These are phyloP conservation scores for Okamejei kenojei DNA, from an alignment of 2,797 vertebrate species.

Conservation along the genomic window DNA sequence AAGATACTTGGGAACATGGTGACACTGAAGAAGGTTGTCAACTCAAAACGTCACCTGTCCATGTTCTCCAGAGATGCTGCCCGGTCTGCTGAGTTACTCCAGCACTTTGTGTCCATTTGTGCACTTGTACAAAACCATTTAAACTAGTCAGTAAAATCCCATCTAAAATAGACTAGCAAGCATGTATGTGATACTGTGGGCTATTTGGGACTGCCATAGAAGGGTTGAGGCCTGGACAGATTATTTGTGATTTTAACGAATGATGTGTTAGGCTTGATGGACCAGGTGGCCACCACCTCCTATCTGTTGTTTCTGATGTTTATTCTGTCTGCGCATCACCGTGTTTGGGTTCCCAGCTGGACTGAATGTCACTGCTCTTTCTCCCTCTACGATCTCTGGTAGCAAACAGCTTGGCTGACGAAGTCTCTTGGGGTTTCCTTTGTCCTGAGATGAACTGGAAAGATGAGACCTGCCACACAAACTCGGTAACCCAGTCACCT, in stretches of 20 bases:
- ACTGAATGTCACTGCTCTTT: neutral
- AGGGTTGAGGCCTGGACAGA: too few species aligned
- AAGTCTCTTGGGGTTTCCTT: neutral
- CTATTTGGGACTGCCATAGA: too few species aligned
- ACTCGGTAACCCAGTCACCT: neutral
- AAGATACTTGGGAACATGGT: neutral
- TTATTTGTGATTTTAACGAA: too few species aligned
- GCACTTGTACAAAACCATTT: neutral
- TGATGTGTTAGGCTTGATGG: too few species aligned
- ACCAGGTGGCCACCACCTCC: too few species aligned
- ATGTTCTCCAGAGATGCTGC: too few species aligned
- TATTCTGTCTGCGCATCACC: neutral
- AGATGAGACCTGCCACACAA: neutral
- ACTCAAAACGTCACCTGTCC: too few species aligned
- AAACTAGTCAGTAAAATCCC: neutral
- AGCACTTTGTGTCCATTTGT: too few species aligned
- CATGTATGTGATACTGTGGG: too few species aligned
- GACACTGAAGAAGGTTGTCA: neutral
- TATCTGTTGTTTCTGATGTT: too few species aligned
- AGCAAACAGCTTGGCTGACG: neutral
- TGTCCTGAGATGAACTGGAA: neutral
- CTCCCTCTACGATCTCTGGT: neutral
- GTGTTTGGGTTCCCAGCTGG: neutral
- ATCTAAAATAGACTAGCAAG: neutral
- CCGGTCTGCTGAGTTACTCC: too few species aligned